Percentiles rank a stretch among this genome's conserved stretches.
Evolutionary conservation across 2,888 invertebrate species (phyloP).

Genomic region (Leucania comma): DNA sequence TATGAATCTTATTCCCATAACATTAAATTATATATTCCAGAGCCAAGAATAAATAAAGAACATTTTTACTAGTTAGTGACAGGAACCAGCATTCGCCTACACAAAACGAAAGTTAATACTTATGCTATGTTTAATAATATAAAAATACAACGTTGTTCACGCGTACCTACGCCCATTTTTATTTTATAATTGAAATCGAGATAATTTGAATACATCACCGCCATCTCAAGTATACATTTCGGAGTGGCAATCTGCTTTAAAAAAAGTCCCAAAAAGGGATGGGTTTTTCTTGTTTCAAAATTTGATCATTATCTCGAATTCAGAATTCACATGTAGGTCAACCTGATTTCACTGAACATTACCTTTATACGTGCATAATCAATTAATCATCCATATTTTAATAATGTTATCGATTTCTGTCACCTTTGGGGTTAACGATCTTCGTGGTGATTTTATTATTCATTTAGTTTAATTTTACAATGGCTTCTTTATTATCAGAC

Average conservation of each 20-base stretch:
- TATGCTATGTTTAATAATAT: slow-evolving; percentile 52
- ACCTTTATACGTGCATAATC: background rate
- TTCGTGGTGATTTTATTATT: background rate
- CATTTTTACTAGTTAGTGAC: slow-evolving; percentile 26
- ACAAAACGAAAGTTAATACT: slow-evolving; percentile 55
- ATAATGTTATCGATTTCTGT: no score
- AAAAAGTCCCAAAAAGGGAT: background rate
- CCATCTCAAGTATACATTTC: background rate
- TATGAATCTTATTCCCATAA: background rate
- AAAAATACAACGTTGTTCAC: slow-evolving; percentile 58
- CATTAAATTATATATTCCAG: background rate
- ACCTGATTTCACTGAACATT: slow-evolving; percentile 40
- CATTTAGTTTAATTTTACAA: background rate
- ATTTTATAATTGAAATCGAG: background rate
- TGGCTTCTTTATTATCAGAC: no score
- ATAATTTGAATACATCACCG: background rate
- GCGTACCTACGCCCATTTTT: slow-evolving; percentile 13
- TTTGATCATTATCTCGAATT: background rate
- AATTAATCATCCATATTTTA: background rate
- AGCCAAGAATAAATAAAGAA: slow-evolving; percentile 2
- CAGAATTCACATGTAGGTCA: background rate
- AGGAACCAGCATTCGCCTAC: slow-evolving; percentile 40
- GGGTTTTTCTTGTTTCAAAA: background rate
- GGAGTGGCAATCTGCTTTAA: background rate
- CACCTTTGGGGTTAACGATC: background rate